Conservation (phyloP, 2,888 invertebrate genomes). For the Caenorhabditis sinica region DNA sequence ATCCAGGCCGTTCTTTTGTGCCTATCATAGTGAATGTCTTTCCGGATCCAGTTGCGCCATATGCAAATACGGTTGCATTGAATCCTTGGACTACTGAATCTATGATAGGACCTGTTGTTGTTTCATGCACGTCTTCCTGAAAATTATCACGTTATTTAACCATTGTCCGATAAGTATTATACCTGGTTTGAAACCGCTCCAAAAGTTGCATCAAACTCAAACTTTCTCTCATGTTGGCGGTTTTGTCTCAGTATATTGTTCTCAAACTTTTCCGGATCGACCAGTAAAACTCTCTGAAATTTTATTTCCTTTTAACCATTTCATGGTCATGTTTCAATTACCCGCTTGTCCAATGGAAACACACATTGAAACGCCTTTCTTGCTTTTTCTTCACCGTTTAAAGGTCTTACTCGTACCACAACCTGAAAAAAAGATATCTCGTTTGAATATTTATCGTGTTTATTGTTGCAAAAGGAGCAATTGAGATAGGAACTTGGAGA, state of each 20-base stretch:
- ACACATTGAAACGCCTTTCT: constrained; percentile 88
- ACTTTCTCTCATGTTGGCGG: constrained; percentile 89
- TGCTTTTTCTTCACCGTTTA: constrained; percentile 88
- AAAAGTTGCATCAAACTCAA: constrained; percentile 93
- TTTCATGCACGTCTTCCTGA: constrained; percentile 91
- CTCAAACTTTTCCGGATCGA: constrained; percentile 87
- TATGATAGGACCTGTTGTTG: constrained; percentile 91
- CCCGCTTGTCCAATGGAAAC: constrained; percentile 90
- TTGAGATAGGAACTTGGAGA: neutral
- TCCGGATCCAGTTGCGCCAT: constrained; percentile 94
- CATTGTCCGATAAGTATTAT: constrained; percentile 52
- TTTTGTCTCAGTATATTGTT: constrained; percentile 88
- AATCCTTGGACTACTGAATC: constrained; percentile 92
- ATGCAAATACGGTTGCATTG: constrained; percentile 97
- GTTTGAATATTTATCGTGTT: neutral
- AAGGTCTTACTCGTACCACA: constrained; percentile 92
- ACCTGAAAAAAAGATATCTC: constrained; percentile 86
- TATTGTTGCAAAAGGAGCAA: neutral
- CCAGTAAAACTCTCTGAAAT: constrained; percentile 87
- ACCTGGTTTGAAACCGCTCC: constrained; percentile 93
- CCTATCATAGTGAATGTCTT: constrained; percentile 95
- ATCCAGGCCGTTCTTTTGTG: constrained; percentile 88
- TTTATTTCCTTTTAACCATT: constrained; percentile 12
- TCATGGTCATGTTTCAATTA: constrained; percentile 80
- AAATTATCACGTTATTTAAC: neutral